Evolutionary conservation across 2,113 vertebrate species (phyloP).

Genomic region (Myxocyprinus asiaticus): DNA sequence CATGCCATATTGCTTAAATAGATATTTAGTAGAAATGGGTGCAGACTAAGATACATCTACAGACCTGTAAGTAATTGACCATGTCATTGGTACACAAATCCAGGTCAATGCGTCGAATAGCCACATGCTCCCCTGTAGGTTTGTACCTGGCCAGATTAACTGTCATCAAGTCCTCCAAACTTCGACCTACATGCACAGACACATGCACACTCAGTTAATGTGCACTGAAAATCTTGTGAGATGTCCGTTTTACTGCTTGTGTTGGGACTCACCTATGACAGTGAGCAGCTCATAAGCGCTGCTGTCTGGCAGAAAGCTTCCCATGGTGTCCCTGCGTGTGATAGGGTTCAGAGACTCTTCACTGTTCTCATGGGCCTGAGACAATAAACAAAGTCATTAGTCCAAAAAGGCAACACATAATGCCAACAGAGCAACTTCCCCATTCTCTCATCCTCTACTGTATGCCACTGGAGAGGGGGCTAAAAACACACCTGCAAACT

Average conservation of each 20-base stretch:
- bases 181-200: slow-evolving; percentile 76
- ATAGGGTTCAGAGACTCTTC: slow-evolving; percentile 87
- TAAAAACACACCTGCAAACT: slow-evolving; percentile 3
- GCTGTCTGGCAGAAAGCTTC: slow-evolving; percentile 87
- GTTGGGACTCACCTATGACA: slow-evolving; percentile 79
- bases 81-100: slow-evolving; percentile 97
- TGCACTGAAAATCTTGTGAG: neutral
- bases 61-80: slow-evolving; percentile 94
- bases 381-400: neutral
- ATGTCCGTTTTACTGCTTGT: neutral
- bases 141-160: slow-evolving; percentile 91
- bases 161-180: slow-evolving; percentile 92
- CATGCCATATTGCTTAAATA: no score
- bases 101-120: slow-evolving; percentile 89
- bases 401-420: neutral
- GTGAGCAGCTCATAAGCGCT: slow-evolving; percentile 88
- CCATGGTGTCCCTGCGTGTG: slow-evolving; percentile 87
- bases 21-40: no score
- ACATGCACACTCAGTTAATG: neutral
- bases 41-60: neutral
- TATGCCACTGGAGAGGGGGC: neutral
- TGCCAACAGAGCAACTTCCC: neutral
- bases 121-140: slow-evolving; percentile 87
- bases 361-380: slow-evolving; percentile 93
- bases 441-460: neutral